Conservation (phyloP, 2,113 vertebrate species). For the Pseudopodoces humilis region DNA sequence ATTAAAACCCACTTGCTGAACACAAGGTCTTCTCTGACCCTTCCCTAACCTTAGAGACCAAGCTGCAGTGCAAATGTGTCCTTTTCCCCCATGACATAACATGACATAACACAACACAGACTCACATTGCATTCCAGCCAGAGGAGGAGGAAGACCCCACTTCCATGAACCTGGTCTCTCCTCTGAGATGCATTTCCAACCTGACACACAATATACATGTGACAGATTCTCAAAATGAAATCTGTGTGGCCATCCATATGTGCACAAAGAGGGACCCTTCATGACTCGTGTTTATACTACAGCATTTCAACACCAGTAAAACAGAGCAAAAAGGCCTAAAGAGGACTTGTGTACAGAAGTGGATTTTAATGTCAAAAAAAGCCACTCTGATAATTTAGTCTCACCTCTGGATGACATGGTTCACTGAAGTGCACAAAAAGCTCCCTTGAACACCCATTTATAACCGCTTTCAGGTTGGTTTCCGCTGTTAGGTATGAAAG, state of each 20-base stretch:
- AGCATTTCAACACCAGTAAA: background rate
- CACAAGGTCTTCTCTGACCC: background rate
- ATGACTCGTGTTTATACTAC: background rate
- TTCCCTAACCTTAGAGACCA: background rate
- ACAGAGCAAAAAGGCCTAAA: background rate
- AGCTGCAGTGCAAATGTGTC: background rate
- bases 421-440: background rate
- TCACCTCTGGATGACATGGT: background rate
- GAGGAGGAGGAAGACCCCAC: background rate
- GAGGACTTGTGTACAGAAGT: background rate
- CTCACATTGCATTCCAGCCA: background rate
- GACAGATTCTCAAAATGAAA: background rate
- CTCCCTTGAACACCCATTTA: background rate
- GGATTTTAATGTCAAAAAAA: background rate
- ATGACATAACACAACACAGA: background rate
- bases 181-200: background rate
- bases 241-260: rapidly evolving
- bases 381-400: background rate
- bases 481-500: background rate
- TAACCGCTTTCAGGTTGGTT: background rate
- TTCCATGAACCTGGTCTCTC: background rate
- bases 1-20: background rate
- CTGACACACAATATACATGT: rapidly evolving
- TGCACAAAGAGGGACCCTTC: background rate
- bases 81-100: background rate